Conservation (phyloP, 37 sponge, comb jelly and placozoan species). For the Aphrocallistes beatrix region DNA sequence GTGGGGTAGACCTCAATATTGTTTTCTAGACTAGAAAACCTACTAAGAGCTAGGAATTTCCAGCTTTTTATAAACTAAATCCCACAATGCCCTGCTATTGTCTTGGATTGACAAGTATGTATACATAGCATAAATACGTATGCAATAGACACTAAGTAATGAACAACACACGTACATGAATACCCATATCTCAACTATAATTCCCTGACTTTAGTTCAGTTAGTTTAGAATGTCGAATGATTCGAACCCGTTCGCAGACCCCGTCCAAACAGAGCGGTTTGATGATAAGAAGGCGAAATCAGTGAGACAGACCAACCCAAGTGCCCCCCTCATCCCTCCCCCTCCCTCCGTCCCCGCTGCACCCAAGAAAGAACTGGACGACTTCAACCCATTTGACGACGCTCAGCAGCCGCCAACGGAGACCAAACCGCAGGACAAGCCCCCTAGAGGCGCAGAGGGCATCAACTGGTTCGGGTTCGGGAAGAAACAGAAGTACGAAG, state of each 20-base stretch:
- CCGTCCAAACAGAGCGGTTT: not conserved
- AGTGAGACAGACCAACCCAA: not conserved
- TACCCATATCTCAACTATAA: no score
- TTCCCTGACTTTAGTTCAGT: no score
- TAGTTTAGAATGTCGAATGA: no score
- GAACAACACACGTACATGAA: no score
- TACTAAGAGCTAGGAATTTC: no score
- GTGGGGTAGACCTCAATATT: no score
- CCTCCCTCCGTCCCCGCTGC: not conserved
- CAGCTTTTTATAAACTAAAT: no score
- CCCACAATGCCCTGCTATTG: no score
- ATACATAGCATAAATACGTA: no score
- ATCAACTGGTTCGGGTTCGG: constrained; percentile 4
- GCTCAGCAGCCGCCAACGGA: not conserved
- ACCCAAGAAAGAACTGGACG: not conserved
- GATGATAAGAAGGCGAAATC: not conserved
- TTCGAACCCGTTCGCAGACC: constrained; percentile 1
- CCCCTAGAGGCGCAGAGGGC: not conserved
- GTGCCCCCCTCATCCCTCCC: not conserved
- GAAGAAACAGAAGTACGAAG: not conserved
- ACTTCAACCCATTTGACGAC: not conserved
- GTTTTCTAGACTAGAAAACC: no score
- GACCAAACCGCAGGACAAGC: not conserved
- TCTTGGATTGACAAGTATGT: no score
- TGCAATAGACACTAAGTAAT: no score